Evolutionary conservation across 2,888 invertebrate species (phyloP), one percentile per base, ranked within the genome.

Genomic region (Amaurobius ferox): DNA sequence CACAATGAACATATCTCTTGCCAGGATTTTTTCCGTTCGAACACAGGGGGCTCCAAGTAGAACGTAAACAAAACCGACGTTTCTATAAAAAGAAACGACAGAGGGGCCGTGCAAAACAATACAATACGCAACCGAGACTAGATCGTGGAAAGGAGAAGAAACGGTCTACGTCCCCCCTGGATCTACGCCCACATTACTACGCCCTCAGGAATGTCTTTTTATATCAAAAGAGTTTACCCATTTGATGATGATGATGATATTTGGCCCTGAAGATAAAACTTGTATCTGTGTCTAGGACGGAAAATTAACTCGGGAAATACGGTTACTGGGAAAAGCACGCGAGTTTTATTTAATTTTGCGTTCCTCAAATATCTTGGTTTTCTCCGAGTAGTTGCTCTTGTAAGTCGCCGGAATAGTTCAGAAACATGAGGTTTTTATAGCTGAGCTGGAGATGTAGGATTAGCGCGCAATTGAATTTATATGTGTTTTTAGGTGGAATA

Each of bases 61-160:
- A 67, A 73, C 79, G 61, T 80, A 80, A 80, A 80, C 79, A 80
- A 66, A 73, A 67, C 16, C 26, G 13, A 16, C 9, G 35, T 30
- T 28, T 13, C 79, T 80, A 80, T 80, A 66, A 80, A 73, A 66
- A 80, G 79, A 19, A 9, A 19, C 19, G 28, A 23, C 30, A 19
- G 35, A 9, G 67, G 35, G 23, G 11, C 19, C 7, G 28, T 29
- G 62, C 66, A 74, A 62, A 64, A 74, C 64, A 74, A 73, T 62
- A 62, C 55, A 35, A 11, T 9, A n/a, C 30, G 23, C 1, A 40
- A 23, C 11, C 19, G 23, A 32, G 67, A 67, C 28, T 64, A 66
- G 30, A 66, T 11, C 16, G 5, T 23, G 35, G 19, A 9, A 23
- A 35, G 23, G 35, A n/a, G 35, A 35, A 7, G 35, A 35, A 7